These are phyloP conservation scores for Temnothorax ravouxi DNA, from an alignment of 2,888 invertebrate genomes.

Conservation along the genomic window DNA sequence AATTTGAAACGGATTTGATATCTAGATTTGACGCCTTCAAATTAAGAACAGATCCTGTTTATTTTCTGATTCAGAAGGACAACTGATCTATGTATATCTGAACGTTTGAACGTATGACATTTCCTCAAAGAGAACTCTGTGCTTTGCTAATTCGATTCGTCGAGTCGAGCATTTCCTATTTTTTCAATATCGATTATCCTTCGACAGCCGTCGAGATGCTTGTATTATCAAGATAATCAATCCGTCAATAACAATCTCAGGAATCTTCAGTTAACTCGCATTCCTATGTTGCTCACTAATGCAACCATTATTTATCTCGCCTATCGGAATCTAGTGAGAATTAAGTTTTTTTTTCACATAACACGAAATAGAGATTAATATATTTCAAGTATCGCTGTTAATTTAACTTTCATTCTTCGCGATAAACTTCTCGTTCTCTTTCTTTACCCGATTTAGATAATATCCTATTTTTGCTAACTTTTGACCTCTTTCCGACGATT, in stretches of 20 bases:
- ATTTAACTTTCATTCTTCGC: not conserved
- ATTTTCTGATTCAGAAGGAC: not conserved
- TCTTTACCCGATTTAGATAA: constrained; percentile 8
- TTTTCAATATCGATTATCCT: constrained; percentile 14
- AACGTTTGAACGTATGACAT: not conserved
- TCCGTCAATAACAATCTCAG: constrained; percentile 14
- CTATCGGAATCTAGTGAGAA: constrained; percentile 15
- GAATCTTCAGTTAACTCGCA: constrained; percentile 22
- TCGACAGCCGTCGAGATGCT: not conserved
- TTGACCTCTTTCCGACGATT: constrained; percentile 22
- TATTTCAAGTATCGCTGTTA: not conserved
- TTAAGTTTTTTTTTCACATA: constrained; percentile 11
- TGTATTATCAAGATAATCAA: constrained; percentile 18
- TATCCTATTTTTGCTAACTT: not conserved
- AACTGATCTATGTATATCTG: not conserved
- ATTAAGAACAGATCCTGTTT: not conserved
- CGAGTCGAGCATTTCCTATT: constrained; percentile 5
- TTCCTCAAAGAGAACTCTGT: not conserved
- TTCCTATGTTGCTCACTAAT: not conserved
- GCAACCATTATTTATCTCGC: not conserved
- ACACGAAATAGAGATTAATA: not conserved
- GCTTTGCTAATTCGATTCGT: not conserved
- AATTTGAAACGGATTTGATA: not conserved
- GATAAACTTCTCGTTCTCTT: not conserved
- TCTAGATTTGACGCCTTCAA: not conserved